Evolutionary conservation across 1,140 invertebrate genomes (phyloP), one percentile per base, ranked within the genome.

Genomic region (Zaprionus gabonicus): DNA sequence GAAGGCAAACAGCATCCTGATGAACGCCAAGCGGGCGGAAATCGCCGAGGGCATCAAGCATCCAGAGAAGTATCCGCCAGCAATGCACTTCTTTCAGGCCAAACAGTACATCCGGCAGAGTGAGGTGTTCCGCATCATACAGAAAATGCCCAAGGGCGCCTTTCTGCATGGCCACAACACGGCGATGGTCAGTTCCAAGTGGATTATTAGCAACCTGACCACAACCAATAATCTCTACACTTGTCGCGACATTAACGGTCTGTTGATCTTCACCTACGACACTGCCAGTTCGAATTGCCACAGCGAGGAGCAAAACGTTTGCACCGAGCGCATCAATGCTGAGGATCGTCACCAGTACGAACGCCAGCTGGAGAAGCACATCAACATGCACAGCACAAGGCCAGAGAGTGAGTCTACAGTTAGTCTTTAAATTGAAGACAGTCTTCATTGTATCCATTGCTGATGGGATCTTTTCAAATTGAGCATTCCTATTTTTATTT

Each of bases 131-230:
- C 91, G 95, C 62, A 94, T 97, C 4, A 95, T 97, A 31, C 93
- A 94, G 75, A 93, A 94, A 46, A 94, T 96, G 93, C 96, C 96
- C 0, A 96, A 96, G 94, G 97, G 96, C 13, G 95, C 95, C 1
- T 95, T 95, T 1, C 93, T 97, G 0, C 97, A 97, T 81, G 93
- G 95, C 0, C 97, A 97, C 82, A 95, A 97, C 67, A 94, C 95
- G 4, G 95, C 95, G 0, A 94, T 96, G 23, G 94, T 95, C 3
- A 95, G 95, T 3, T 92, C 94, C 0, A 94, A 96, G 53, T 97
- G 95, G 93, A 71, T 97, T 1, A 93, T 96, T 5, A 82, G 93
- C 12, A 95, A 96, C 76, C 93, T 96, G 7, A 96, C 96, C 0
- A 96, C 96, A 78, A 94, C 94, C 27, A 94, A 95, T 1, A 93